Evolutionary conservation across 2,888 invertebrate species (phyloP).

Genomic region (Cordilura impudica): DNA sequence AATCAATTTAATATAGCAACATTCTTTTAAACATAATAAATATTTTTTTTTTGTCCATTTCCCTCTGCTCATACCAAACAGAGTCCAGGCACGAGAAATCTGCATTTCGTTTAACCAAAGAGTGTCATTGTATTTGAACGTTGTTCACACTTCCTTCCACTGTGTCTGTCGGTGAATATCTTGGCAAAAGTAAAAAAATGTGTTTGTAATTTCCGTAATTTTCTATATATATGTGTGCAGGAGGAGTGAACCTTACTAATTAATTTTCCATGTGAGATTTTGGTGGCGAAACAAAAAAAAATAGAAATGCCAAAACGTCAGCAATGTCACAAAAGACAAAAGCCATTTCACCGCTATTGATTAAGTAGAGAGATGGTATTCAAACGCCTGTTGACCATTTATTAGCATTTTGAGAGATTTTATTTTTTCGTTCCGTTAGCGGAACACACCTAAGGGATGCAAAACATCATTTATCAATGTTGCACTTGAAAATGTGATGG

Average conservation of each 20-base stretch:
- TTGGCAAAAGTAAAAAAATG: conserved; percentile 32
- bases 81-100: conserved; percentile 10
- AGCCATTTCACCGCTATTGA: conserved; percentile 49
- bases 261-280: conserved; percentile 53
- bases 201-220: conserved; percentile 44
- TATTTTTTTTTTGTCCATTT: background rate
- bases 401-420: conserved; percentile 52
- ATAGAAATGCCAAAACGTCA: conserved; percentile 29
- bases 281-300: conserved; percentile 32
- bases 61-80: background rate
- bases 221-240: background rate
- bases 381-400: conserved; percentile 59
- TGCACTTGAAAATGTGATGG: background rate
- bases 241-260: conserved; percentile 57
- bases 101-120: conserved; percentile 32
- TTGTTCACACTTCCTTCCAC: conserved; percentile 47
- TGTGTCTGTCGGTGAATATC: background rate
- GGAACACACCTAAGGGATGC: background rate
- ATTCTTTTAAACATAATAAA: background rate
- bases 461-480: conserved; percentile 27
- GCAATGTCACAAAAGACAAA: conserved; percentile 37
- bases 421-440: background rate
- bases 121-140: conserved; percentile 33
- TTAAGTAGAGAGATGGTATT: conserved; percentile 31
- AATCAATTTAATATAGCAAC: conserved; percentile 55